These are phyloP conservation scores for Proteles cristata DNA, from an alignment of 2,113 vertebrate genomes.

Conservation along the genomic window DNA sequence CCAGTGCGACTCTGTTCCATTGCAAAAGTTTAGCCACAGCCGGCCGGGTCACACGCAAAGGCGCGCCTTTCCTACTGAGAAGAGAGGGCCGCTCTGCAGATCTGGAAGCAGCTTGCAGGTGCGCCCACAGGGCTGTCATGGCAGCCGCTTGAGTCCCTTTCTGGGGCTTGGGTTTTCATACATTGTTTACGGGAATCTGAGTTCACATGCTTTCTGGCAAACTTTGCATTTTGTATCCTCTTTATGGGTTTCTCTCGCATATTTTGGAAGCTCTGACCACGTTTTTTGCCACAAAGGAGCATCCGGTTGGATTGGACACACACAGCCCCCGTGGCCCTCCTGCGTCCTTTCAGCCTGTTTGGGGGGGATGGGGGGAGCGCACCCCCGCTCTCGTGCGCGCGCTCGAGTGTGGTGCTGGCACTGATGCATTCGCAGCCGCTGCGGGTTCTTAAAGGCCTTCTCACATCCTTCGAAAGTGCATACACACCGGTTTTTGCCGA, in stretches of 20 bases:
- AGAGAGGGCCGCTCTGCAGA: slow-evolving; percentile 91
- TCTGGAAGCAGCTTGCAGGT: slow-evolving; percentile 91
- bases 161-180: slow-evolving; percentile 85
- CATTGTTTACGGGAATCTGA: slow-evolving; percentile 90
- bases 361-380: slow-evolving; percentile 84
- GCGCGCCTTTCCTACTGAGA: slow-evolving; percentile 91
- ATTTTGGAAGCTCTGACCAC: slow-evolving; percentile 93
- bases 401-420: slow-evolving; percentile 84
- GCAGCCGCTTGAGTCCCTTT: slow-evolving; percentile 86
- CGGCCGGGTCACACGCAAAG: slow-evolving; percentile 87
- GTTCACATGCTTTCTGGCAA: slow-evolving; percentile 84
- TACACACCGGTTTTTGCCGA: slow-evolving; percentile 84
- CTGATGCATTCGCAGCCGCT: slow-evolving; percentile 91
- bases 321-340: slow-evolving; percentile 92
- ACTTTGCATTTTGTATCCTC: slow-evolving; percentile 85
- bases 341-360: slow-evolving; percentile 88
- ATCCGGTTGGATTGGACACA: slow-evolving; percentile 90
- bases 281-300: slow-evolving; percentile 91
- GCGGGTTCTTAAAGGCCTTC: slow-evolving; percentile 92
- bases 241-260: slow-evolving; percentile 87
- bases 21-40: slow-evolving; percentile 91
- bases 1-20: slow-evolving; percentile 94
- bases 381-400: slow-evolving; percentile 85
- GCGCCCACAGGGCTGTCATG: slow-evolving; percentile 87
- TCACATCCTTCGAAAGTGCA: slow-evolving; percentile 90